phyloP scores from a whole-genome alignment of 2,113 vertebrate genomes.

The Microtus oregoni region DNA sequence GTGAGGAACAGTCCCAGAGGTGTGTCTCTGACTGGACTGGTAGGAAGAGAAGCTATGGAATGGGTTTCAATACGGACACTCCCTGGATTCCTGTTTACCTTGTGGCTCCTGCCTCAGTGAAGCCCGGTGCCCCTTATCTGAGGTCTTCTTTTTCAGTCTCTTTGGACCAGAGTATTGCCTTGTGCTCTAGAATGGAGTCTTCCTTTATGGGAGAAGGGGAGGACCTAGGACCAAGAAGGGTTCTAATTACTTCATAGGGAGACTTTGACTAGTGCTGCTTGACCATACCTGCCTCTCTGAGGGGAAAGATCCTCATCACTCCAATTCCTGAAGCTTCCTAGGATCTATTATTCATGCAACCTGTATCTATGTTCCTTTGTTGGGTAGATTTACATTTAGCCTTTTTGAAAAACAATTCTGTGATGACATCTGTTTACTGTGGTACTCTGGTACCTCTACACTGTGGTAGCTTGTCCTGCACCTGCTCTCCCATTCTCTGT shows the following conservation, averaged over 20 bases:
- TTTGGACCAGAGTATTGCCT: fast-evolving
- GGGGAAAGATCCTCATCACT: not conserved
- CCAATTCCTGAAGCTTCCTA: not conserved
- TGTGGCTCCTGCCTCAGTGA: not conserved
- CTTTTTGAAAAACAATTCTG: not conserved
- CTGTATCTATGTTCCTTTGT: not conserved
- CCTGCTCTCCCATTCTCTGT: not conserved
- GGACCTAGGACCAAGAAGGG: fast-evolving
- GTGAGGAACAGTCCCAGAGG: too few relatives aligned
- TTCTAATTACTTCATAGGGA: not conserved
- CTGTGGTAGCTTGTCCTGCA: fast-evolving
- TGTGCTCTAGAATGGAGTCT: not conserved
- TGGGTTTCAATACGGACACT: fast-evolving
- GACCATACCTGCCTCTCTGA: not conserved
- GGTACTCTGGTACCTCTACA: not conserved
- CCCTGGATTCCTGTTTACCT: not conserved
- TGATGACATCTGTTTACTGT: not conserved
- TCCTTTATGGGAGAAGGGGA: not conserved
- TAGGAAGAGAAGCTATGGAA: not conserved
- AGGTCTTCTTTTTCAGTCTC: not conserved
- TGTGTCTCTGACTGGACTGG: not conserved
- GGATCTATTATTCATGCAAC: not conserved
- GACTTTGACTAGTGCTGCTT: not conserved
- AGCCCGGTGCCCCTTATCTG: not conserved
- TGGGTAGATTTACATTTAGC: not conserved